Evolutionary conservation across 1,140 invertebrate species (phyloP), one percentile per base, ranked within the genome.

Genomic region (Pseudomyrmex concolor): DNA sequence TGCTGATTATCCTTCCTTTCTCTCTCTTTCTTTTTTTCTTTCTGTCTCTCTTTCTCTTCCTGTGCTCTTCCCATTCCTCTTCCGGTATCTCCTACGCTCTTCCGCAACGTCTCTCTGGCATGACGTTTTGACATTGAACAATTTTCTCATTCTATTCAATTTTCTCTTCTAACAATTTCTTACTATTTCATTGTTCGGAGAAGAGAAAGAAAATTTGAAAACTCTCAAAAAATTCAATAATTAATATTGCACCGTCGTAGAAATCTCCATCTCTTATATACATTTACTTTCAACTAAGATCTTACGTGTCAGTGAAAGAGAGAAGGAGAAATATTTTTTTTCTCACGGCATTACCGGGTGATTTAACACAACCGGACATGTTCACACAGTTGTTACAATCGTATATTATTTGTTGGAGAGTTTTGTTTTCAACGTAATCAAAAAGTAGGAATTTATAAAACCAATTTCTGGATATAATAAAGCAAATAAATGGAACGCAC

Each of bases 1-100:
- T 34, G 74, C 63, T 63, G 68, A 77, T 77, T 77, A 77, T 77
- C 74, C 63, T 48, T 12, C 63, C 72, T 48, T 45, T 74, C 57
- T 64, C 45, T 63, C 19, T 74, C 72, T 25, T 55, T 71, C 25
- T 55, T 50, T 67, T 22, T 7, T 50, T 55, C 60, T 25, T 55
- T 66, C 25, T 66, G 45, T 34, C 5, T 34, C 62, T 17, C 17
- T 68, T 34, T 77, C 50, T 7, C 64, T 57, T 68, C 50, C 48
- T 66, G 45, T 54, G 45, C 62, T 17, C 17, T 68, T 77, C 25
- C 62, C 72, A 12, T 64, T 76, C 73, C 51, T 68, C 74, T 77
- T 77, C 74, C 74, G 74, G 63, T 34, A 5, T 43, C 51, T 45
- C 13, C 50, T 7, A 34, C 17, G 34, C 48, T 68, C 48, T 68